These are phyloP conservation scores for Athene cunicularia DNA, from an alignment of 2,113 vertebrate species.

Conservation along the genomic window DNA sequence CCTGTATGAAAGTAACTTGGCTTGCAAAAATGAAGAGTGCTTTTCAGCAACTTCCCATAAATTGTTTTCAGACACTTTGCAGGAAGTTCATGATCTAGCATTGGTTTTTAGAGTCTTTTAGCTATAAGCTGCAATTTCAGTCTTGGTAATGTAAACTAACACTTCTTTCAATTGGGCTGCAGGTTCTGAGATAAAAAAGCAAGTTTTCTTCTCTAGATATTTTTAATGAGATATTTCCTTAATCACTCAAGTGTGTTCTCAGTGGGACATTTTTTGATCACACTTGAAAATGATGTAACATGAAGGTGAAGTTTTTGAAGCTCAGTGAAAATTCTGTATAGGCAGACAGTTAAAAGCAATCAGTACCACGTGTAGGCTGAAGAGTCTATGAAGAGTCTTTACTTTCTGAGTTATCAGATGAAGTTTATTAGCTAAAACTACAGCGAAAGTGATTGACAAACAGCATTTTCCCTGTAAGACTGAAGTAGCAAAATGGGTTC, in stretches of 20 bases:
- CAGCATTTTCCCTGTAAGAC: neutral
- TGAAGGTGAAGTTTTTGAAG: neutral
- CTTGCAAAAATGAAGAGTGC: neutral
- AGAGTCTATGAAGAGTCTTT: neutral
- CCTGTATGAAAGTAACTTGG: neutral
- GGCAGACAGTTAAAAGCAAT: neutral
- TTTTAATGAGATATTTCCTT: neutral
- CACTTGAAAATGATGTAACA: neutral
- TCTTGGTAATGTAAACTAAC: neutral
- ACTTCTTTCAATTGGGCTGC: neutral
- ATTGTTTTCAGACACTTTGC: neutral
- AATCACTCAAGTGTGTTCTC: neutral
- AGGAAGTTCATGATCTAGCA: neutral
- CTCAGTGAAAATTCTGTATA: neutral
- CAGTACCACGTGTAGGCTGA: rapidly evolving
- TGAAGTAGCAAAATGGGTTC: neutral
- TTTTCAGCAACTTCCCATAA: neutral
- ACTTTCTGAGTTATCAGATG: neutral
- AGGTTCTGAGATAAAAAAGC: neutral
- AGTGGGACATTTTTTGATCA: neutral
- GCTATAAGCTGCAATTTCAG: neutral
- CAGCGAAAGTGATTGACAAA: neutral
- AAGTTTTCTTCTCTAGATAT: neutral
- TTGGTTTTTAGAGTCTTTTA: neutral
- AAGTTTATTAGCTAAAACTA: neutral